Base-by-base conservation (phyloP, 2,797 vertebrate genomes). In the Tapirus indicus region DNA sequence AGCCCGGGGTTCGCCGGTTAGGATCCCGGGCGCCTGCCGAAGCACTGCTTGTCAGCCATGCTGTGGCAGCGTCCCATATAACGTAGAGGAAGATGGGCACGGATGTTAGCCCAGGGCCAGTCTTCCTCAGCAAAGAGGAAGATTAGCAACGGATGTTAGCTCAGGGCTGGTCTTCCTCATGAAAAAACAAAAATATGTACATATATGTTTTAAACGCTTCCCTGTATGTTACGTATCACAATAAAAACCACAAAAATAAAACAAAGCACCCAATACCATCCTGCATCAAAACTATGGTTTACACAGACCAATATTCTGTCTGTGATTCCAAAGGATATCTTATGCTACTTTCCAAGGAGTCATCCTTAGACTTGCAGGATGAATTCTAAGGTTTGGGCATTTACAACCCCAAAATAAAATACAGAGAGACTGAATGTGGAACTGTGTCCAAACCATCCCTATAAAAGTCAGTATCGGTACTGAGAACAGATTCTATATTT, bases 341-440 rank as follows among this genome's bases (percentile, higher is more conserved):
- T 71, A 94, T 18, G 17, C 4, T 75, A 84, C 29, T 60, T 32
- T 52, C 21, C 29, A 90, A 80, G 52, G 52, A 92, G 35, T 60
- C 29, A 87, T 27, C 21, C 69, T n/a, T 84, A 87, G 14, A 23
- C 18, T 90, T 89, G 20, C 10, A 85, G 25, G 80, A 97, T 72
- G 14, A 84, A 88, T 88, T 62, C 52, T 91, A 94, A 90, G 54
- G 56, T 91, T 91, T 71, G 38, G n/a, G 35, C 38, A 94, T 77
- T 86, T 80, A 66, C 29, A 95, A 72, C 38, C 9, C 18, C 49
- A 94, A 96, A 95, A 94, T 71, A 96, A 97, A 79, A 38, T 60
- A 85, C 5, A 88, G 78, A 77, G 77, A 82, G 14, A 62, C 77
- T 75, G 68, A 96, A 95, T 83, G 69, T 56, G 32, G n/a, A 96